A percentile compares a stretch with the other conserved stretches of the same genome.
Evolutionary conservation across 2,888 invertebrate genomes (phyloP).

Genomic region (Nomada hirtipes): DNA sequence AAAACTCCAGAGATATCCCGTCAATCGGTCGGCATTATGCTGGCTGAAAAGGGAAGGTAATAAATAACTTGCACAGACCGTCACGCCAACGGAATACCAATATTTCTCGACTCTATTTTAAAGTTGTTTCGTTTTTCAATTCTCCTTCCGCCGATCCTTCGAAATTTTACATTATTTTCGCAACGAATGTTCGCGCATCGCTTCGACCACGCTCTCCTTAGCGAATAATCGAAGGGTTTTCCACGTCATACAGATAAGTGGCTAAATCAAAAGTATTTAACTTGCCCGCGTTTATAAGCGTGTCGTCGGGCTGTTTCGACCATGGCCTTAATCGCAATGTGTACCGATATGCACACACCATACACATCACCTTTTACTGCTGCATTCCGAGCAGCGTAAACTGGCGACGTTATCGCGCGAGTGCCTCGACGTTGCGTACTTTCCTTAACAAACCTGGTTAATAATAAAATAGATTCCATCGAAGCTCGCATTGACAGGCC

Average conservation of each 20-base stretch:
- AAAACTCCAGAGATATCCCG: neutral
- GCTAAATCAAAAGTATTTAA: slow-evolving; percentile 67
- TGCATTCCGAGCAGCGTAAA: slow-evolving; percentile 11
- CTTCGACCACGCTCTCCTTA: neutral
- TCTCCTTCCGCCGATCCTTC: neutral
- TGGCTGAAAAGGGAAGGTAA: neutral
- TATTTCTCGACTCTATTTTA: slow-evolving; percentile 13
- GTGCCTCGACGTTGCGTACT: neutral
- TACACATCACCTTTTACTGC: slow-evolving; percentile 64
- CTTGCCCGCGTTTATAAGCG: slow-evolving; percentile 65
- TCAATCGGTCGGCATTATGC: neutral
- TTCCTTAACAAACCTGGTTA: neutral
- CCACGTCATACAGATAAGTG: slow-evolving; percentile 56
- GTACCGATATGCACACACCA: slow-evolving; percentile 61
- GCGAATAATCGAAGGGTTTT: slow-evolving; percentile 42
- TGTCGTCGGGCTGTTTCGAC: slow-evolving; percentile 62
- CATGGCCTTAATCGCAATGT: slow-evolving; percentile 71
- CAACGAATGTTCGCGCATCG: neutral
- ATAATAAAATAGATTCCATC: neutral
- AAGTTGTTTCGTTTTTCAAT: neutral
- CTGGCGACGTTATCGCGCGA: slow-evolving; percentile 29
- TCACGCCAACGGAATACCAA: neutral
- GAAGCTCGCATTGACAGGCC: neutral
- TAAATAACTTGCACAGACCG: slow-evolving; percentile 14
- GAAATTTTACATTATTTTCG: neutral